These are phyloP conservation scores for Gymnocephalus cernua DNA, from an alignment of 2,113 vertebrate genomes.

Conservation along the genomic window DNA sequence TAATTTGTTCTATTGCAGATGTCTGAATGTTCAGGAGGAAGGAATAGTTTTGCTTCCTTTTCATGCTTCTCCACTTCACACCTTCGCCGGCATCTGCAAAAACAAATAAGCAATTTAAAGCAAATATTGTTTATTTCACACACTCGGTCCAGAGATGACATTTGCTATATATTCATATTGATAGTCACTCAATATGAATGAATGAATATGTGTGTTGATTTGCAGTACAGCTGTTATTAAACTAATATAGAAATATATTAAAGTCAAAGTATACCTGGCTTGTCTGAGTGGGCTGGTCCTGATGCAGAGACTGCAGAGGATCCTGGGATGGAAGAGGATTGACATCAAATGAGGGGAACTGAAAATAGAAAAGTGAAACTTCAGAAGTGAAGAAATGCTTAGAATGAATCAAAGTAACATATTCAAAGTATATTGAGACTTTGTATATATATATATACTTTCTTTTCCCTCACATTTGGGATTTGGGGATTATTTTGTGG, in stretches of 20 bases:
- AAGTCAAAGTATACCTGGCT: conserved; percentile 64
- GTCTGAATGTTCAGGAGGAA: conserved; percentile 7
- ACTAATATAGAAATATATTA: not conserved
- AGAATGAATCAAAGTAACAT: not conserved
- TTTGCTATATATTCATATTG: not conserved
- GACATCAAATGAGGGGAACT: conserved; percentile 66
- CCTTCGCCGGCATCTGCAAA: conserved; percentile 62
- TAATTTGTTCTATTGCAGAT: not conserved
- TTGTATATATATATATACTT: no score
- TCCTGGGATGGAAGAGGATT: conserved; percentile 69
- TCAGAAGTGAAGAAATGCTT: not conserved
- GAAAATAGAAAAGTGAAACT: not conserved
- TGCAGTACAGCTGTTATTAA: not conserved
- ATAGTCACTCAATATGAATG: not conserved
- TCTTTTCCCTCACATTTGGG: conserved; percentile 71
- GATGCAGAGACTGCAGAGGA: conserved; percentile 64
- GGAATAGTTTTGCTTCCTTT: not conserved
- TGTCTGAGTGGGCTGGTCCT: conserved; percentile 72
- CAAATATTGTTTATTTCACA: not conserved
- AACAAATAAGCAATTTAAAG: conserved; percentile 24
- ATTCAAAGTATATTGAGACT: not conserved
- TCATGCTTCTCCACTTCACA: conserved; percentile 21
- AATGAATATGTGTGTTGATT: not conserved
- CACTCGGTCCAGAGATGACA: not conserved
- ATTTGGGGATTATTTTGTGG: conserved; percentile 68